phyloP scores from a whole-genome alignment of 2,113 vertebrate species.

The Ornithorhynchus anatinus region DNA sequence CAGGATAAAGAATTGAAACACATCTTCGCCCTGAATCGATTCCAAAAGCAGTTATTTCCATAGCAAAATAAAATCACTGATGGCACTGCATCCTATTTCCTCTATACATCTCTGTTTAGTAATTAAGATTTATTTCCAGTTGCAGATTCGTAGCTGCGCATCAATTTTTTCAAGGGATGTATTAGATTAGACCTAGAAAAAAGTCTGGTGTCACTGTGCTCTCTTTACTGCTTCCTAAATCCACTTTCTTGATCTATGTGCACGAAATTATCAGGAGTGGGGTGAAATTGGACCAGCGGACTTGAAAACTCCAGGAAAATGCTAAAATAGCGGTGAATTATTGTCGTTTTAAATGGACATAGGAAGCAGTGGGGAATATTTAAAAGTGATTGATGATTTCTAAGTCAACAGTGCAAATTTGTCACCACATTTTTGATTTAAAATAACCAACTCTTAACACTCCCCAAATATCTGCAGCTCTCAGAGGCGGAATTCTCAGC shows the following conservation, averaged over 20 bases:
- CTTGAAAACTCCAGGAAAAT: background rate
- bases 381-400: background rate
- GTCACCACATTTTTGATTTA: background rate
- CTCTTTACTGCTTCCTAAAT: background rate
- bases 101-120: no score
- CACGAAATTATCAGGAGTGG: background rate
- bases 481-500: no score
- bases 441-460: background rate
- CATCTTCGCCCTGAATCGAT: no score
- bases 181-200: background rate
- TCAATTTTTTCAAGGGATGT: background rate
- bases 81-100: no score
- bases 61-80: no score
- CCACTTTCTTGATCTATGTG: background rate
- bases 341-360: background rate
- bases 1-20: no score
- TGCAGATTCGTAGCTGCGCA: background rate
- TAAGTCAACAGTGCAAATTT: background rate
- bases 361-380: background rate
- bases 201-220: no score
- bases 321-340: background rate
- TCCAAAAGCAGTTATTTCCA: no score
- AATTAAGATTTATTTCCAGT: background rate
- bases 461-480: background rate
- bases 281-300: background rate